Evolutionary conservation across 2,113 vertebrate species (phyloP).

Genomic region (Muscicapa adusta): DNA sequence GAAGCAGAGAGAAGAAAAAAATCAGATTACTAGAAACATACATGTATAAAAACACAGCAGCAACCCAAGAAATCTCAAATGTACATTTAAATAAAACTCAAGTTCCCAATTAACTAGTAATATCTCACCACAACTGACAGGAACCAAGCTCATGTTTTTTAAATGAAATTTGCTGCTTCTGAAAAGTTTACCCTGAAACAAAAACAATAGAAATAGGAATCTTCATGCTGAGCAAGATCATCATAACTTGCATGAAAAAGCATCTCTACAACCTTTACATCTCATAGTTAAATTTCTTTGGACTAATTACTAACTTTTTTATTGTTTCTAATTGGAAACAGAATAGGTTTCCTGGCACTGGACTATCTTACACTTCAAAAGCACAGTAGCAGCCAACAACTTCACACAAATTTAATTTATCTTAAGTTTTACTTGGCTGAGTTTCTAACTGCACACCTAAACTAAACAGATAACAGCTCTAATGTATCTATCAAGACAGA

Average conservation of each 20-base stretch:
- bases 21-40: background rate
- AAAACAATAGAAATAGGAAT: background rate
- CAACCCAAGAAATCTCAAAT: background rate
- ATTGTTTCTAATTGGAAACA: conserved; percentile 64
- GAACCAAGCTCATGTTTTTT: background rate
- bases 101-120: background rate
- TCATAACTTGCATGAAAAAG: background rate
- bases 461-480: conserved; percentile 32
- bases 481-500: conserved; percentile 31
- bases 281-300: conserved; percentile 47
- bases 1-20: background rate
- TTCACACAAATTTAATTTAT: conserved; percentile 41
- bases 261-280: background rate
- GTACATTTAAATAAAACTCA: background rate
- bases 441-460: conserved; percentile 52
- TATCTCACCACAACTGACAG: background rate
- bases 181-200: background rate
- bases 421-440: conserved; percentile 50
- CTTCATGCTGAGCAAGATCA: background rate
- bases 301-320: conserved; percentile 44
- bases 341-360: conserved; percentile 62
- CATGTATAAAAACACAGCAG: background rate
- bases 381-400: conserved; percentile 42
- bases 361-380: conserved; percentile 33
- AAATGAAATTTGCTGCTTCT: background rate